These are phyloP conservation scores for Dasyornis broadbenti DNA, from an alignment of 2,113 vertebrate genomes.

Conservation along the genomic window DNA sequence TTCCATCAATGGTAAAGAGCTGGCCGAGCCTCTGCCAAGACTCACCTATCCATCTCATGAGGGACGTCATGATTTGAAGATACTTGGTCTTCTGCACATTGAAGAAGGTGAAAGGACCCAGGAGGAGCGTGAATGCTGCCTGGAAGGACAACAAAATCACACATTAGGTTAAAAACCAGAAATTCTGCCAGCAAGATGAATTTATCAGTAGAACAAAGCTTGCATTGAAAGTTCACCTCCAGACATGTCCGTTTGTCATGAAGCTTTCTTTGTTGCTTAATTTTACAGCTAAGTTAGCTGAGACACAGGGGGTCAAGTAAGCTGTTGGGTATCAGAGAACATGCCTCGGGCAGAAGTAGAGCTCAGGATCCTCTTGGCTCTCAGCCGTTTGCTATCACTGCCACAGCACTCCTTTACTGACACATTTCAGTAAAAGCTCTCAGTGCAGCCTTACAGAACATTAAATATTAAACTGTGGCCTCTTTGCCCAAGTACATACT, in stretches of 20 bases:
- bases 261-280: background rate
- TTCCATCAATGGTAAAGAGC: background rate
- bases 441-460: background rate
- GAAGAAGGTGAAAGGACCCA: constrained; percentile 98
- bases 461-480: constrained; percentile 35
- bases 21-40: background rate
- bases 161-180: background rate
- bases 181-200: background rate
- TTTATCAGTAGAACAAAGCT: background rate
- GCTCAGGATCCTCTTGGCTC: constrained; percentile 16
- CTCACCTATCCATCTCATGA: constrained; percentile 99
- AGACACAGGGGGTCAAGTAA: background rate
- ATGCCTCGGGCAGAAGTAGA: background rate
- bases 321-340: constrained; percentile 28
- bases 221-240: background rate
- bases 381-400: background rate
- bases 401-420: background rate
- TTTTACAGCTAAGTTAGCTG: background rate
- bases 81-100: constrained; percentile 98
- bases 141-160: constrained; percentile 48
- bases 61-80: constrained; percentile 93
- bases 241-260: background rate
- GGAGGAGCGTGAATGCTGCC: constrained; percentile 82
- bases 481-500: background rate
- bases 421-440: constrained; percentile 20